phyloP scores from a whole-genome alignment of 2,888 invertebrate species.

The Drosophila diplacantha region DNA sequence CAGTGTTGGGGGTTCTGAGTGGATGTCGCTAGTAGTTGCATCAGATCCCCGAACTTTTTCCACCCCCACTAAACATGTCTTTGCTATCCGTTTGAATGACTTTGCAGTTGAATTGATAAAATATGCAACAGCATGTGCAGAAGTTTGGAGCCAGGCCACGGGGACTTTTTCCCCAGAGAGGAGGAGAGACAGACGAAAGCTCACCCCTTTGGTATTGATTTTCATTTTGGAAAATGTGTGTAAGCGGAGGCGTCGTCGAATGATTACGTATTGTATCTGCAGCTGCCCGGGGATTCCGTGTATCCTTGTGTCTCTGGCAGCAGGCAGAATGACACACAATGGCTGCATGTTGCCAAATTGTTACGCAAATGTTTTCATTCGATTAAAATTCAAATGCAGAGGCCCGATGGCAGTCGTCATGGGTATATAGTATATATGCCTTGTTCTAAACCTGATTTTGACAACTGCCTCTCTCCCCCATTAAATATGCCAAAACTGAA shows the following conservation, averaged over 20 bases:
- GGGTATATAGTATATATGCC: not conserved
- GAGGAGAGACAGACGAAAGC: not conserved
- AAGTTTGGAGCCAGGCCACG: slow-evolving; percentile 18
- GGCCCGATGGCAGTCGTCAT: slow-evolving; percentile 20
- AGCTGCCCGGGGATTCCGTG: slow-evolving; percentile 26
- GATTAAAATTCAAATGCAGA: slow-evolving; percentile 50
- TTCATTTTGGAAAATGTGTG: slow-evolving; percentile 55
- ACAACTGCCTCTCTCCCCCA: slow-evolving; percentile 23
- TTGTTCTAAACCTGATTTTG: slow-evolving; percentile 29
- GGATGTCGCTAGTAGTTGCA: slow-evolving; percentile 20
- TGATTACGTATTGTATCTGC: slow-evolving; percentile 54
- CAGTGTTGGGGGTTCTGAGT: not conserved
- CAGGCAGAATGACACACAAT: slow-evolving; percentile 10
- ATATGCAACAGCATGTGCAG: slow-evolving; percentile 67
- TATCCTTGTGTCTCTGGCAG: slow-evolving; percentile 12
- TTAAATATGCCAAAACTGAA: slow-evolving; percentile 55
- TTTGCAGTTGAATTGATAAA: slow-evolving; percentile 60
- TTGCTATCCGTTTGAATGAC: slow-evolving; percentile 48
- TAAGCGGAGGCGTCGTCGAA: slow-evolving; percentile 37
- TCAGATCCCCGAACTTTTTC: not conserved
- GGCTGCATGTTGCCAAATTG: slow-evolving; percentile 58
- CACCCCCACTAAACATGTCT: slow-evolving; percentile 9
- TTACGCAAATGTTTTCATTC: slow-evolving; percentile 68
- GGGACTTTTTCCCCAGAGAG: not conserved
- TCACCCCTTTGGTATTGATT: slow-evolving; percentile 55